phyloP scores from a whole-genome alignment of 2,888 invertebrate genomes.

The Blastobasis adustella region DNA sequence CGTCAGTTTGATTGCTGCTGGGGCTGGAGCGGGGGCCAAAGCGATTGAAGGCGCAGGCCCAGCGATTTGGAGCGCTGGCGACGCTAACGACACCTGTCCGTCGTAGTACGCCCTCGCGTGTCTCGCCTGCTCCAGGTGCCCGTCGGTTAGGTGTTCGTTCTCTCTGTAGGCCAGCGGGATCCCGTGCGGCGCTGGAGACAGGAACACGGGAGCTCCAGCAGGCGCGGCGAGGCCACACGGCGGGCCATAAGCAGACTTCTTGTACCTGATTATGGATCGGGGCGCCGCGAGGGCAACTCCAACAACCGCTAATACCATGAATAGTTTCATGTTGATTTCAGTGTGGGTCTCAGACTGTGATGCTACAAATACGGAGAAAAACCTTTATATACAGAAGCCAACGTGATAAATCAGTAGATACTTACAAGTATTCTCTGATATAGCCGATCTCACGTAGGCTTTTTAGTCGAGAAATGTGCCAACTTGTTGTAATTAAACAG shows the following conservation, averaged over 20 bases:
- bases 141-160: slow-evolving; percentile 1
- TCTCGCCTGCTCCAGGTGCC: neutral
- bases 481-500: too few relatives aligned
- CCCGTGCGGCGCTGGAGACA: slow-evolving; percentile 2
- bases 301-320: slow-evolving; percentile 15
- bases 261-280: slow-evolving; percentile 6
- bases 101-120: slow-evolving; percentile 10
- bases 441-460: too few relatives aligned
- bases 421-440: too few relatives aligned
- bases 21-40: slow-evolving; percentile 1
- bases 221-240: neutral
- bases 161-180: slow-evolving; percentile 12
- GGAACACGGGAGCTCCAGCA: neutral
- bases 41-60: neutral
- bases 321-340: slow-evolving; percentile 19
- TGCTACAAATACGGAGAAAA: too few relatives aligned
- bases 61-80: neutral
- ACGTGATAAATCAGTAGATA: too few relatives aligned
- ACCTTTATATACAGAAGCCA: too few relatives aligned
- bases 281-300: slow-evolving; percentile 18
- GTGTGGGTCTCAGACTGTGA: neutral
- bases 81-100: neutral
- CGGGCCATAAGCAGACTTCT: slow-evolving; percentile 2
- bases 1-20: neutral
- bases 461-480: too few relatives aligned